phyloP scores from a whole-genome alignment of 2,797 vertebrate species.

The Acipenser transmontanus region DNA sequence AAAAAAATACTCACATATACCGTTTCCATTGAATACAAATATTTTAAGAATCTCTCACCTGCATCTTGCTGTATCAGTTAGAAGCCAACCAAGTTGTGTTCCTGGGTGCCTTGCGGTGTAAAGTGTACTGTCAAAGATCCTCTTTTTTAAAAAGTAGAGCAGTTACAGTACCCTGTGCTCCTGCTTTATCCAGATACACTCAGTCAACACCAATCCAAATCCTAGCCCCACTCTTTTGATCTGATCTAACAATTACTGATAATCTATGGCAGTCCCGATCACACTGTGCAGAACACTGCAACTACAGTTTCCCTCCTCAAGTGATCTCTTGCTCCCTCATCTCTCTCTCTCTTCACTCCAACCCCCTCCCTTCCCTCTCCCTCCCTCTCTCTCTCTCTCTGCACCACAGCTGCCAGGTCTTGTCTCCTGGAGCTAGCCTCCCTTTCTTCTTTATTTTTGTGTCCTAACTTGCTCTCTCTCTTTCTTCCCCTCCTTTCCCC shows the following conservation, averaged over 20 bases:
- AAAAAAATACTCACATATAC: slow-evolving; percentile 1
- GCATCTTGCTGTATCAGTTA: background rate
- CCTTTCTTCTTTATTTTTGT: background rate
- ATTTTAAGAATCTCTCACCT: slow-evolving; percentile 7
- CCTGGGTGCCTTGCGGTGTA: background rate
- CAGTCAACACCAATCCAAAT: background rate
- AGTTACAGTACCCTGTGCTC: background rate
- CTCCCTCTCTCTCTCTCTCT: background rate
- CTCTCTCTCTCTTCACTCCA: background rate
- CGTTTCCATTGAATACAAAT: background rate
- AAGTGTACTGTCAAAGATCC: background rate
- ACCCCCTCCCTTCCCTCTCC: background rate
- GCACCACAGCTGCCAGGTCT: slow-evolving; percentile 7
- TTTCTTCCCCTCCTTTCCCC: background rate
- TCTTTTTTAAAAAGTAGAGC: background rate
- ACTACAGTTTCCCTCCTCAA: too few species aligned
- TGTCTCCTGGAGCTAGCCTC: slow-evolving; percentile 7
- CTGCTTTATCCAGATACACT: background rate
- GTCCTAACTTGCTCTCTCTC: background rate
- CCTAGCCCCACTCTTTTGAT: background rate
- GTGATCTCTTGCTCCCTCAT: background rate
- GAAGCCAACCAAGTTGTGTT: slow-evolving; percentile 4
- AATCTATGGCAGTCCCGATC: background rate
- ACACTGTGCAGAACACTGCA: background rate
- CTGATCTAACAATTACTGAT: background rate